Base-by-base conservation (phyloP, 2,113 vertebrate species). In the Rhagologus leucostigma region DNA sequence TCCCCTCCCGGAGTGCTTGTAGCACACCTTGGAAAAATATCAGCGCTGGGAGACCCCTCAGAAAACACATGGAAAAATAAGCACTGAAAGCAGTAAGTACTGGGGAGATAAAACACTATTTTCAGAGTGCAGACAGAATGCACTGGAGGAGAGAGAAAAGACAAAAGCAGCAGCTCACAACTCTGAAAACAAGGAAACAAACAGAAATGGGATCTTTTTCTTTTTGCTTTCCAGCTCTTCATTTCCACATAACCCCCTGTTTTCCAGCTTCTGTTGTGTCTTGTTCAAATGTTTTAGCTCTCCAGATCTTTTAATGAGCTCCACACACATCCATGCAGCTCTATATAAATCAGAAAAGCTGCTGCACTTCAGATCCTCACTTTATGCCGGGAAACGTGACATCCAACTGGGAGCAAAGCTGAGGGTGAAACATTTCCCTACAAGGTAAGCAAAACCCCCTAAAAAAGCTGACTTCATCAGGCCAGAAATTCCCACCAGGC, bases 1-100 rank as follows among this genome's bases (percentile, higher is more conserved):
- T 71, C 46, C 69, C 62, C 18, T 42, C 65, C 76, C 0, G 0
- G 27, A 23, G 32, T 6, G 49, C 7, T 4, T 39, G 24, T 7
- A 68, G 35, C 71, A 57, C 80, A 94, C 73, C 82, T 93, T 33
- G 26, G 80, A 49, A 87, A 92, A 89, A 44, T 23, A 75, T 16
- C 64, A 69, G 44, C 13, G 20, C 12, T 14, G 42, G 33, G 68
- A 70, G 39, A 68, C 60, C 64, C 33, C 89, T 37, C 33, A 11
- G 56, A 68, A 87, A 84, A 9, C 41, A 47, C 33, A 13, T 12
- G 77, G 56, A 29, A 84, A 92, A 93, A 52, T 9, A 39, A 67
- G 13, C 20, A 42, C 23, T 55, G 33, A 57, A 18, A 5, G 5
- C 19, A 49, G 2, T 10, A 29, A 75, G 32, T 46, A 22, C 12